These are phyloP conservation scores for Prunella himalayana DNA, from an alignment of 2,113 vertebrate species.

Conservation along the genomic window DNA sequence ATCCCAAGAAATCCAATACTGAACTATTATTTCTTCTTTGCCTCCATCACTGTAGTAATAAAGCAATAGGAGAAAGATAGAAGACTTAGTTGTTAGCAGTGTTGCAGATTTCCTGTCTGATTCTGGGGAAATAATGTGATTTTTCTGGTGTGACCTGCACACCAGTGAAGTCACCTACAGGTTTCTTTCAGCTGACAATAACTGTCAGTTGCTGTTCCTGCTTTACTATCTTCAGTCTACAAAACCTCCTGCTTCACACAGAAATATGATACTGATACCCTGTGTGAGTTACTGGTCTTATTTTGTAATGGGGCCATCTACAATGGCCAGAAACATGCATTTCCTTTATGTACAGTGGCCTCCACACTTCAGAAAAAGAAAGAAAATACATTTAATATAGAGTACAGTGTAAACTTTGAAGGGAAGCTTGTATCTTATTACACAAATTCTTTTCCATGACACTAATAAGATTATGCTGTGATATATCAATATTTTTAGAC, in stretches of 20 bases:
- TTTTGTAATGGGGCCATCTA: background rate
- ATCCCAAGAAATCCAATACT: background rate
- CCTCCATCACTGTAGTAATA: background rate
- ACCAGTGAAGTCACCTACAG: background rate
- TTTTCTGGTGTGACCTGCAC: background rate
- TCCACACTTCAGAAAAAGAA: background rate
- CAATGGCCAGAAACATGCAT: background rate
- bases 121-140: background rate
- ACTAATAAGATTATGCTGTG: background rate
- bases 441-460: background rate
- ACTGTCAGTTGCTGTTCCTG: too few species aligned
- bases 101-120: background rate
- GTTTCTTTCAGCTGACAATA: background rate
- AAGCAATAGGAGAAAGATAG: background rate
- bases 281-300: background rate
- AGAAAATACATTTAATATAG: background rate
- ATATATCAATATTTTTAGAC: background rate
- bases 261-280: background rate
- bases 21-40: background rate
- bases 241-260: too few species aligned
- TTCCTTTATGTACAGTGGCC: background rate
- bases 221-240: too few species aligned
- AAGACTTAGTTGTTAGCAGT: background rate
- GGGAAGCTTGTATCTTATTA: background rate
- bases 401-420: background rate